Evolutionary conservation across 2,797 vertebrate species (phyloP), one percentile per base, ranked within the genome.

Genomic region (Sebastes miniatus): DNA sequence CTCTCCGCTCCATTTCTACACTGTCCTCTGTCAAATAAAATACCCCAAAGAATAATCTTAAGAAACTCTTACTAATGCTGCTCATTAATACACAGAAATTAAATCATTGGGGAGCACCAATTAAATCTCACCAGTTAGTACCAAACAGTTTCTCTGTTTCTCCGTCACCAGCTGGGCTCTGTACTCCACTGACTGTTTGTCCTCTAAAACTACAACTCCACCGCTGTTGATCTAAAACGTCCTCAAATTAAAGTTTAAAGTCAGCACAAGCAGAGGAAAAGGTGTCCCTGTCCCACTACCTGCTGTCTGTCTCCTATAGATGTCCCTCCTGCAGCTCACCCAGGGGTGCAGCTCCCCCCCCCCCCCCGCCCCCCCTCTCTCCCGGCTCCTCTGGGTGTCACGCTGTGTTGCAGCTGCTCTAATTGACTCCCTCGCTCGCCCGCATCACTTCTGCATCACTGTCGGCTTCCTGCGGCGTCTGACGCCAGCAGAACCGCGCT

Each of bases 331-430:
- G 18, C 12, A 3, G 31, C 67, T 47, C 52, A 11, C 61, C 64
- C 64, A 8, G 52, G 69, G 80, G 52, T 61, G 62, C 27, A 66
- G 27, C 58, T 61, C 14, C 29, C 32, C 9, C 31, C 34, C 34
- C 34, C n/a, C n/a, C 36, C 36, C 25, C n/a, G n/a, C 14, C 29
- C 32, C 9, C 36, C 36, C 25, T 20, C 39, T 58, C 39, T 50
- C 66, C 25, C 13, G 5, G 39, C 18, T 80, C 67, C 69, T 43
- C 29, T 63, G 56, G 67, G 72, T 24, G 31, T 77, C 85, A 79
- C 8, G 36, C 81, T 79, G 73, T 67, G 83, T 24, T 81, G 76
- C 85, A 87, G 77, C 80, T 85, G 85, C 63, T 83, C 77, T 73
- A 78, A 80, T 73, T 78, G 72, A 78, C 61, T 80, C 69, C n/a